These are phyloP conservation scores for Pao palembangensis DNA, from an alignment of 2,113 vertebrate genomes.

Conservation along the genomic window DNA sequence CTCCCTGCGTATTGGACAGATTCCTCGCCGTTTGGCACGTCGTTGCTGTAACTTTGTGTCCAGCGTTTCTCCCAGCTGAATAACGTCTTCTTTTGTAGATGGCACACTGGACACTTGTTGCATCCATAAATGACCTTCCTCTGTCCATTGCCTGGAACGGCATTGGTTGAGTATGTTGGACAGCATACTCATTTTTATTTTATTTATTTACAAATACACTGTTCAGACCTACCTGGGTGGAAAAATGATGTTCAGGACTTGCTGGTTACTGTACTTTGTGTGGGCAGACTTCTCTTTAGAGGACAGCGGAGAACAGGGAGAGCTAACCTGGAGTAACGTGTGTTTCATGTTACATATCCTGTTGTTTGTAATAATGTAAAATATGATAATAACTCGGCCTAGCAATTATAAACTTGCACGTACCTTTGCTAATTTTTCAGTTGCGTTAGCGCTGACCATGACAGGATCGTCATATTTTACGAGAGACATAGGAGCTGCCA, in stretches of 20 bases:
- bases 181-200: background rate
- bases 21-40: conserved; percentile 85
- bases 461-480: conserved; percentile 84
- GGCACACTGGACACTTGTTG: conserved; percentile 88
- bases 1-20: conserved; percentile 89
- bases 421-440: conserved; percentile 81
- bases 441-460: conserved; percentile 76
- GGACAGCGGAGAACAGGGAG: conserved; percentile 73
- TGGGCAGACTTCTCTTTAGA: conserved; percentile 70
- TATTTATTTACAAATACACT: background rate
- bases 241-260: conserved; percentile 85
- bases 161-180: conserved; percentile 4
- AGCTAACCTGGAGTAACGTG: conserved; percentile 64
- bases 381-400: no score
- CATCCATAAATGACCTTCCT: conserved; percentile 83
- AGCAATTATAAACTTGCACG: conserved; percentile 39
- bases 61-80: conserved; percentile 83
- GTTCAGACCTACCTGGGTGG: conserved; percentile 81
- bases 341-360: no score
- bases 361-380: no score
- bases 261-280: conserved; percentile 66
- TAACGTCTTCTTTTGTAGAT: conserved; percentile 85
- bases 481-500: conserved; percentile 78
- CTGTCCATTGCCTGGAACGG: conserved; percentile 81
- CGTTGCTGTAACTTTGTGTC: conserved; percentile 82